These are phyloP conservation scores for Ellobius talpinus DNA, from an alignment of 2,113 vertebrate species.

Conservation along the genomic window DNA sequence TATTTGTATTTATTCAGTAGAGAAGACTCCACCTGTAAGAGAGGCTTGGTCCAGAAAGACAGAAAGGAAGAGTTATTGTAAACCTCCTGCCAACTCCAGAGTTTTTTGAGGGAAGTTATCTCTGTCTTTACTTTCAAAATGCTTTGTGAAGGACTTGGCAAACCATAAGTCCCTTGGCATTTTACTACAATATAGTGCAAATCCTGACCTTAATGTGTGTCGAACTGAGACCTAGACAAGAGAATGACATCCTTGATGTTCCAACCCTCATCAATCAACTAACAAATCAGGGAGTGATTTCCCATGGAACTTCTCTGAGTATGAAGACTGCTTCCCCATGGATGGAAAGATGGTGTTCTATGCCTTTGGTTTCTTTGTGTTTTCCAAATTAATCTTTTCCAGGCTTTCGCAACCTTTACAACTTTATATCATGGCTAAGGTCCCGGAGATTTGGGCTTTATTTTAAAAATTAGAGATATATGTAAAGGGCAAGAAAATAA, in stretches of 20 bases:
- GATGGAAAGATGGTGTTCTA: neutral
- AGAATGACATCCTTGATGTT: no score
- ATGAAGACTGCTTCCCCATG: neutral
- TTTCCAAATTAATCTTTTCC: neutral
- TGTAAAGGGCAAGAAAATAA: neutral
- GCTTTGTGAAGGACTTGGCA: slow-evolving; percentile 15
- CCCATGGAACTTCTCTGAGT: neutral
- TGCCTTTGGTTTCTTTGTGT: neutral
- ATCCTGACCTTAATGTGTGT: neutral
- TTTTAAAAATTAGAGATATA: neutral
- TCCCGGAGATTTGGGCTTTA: neutral
- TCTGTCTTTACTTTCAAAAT: neutral
- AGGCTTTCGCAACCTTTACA: neutral
- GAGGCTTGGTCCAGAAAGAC: neutral
- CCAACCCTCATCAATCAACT: no score
- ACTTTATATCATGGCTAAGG: neutral
- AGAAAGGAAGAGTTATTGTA: neutral
- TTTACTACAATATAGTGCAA: neutral
- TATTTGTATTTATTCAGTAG: neutral
- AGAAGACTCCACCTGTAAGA: neutral
- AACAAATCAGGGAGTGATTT: neutral
- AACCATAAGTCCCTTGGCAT: neutral
- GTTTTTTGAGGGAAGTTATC: neutral
- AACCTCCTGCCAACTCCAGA: neutral
- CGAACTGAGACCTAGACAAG: neutral